A percentile compares a stretch with the other conserved stretches of the same genome.
Conservation (phyloP, 1,140 invertebrate genomes). For the Lamellibrachia luymesi region DNA sequence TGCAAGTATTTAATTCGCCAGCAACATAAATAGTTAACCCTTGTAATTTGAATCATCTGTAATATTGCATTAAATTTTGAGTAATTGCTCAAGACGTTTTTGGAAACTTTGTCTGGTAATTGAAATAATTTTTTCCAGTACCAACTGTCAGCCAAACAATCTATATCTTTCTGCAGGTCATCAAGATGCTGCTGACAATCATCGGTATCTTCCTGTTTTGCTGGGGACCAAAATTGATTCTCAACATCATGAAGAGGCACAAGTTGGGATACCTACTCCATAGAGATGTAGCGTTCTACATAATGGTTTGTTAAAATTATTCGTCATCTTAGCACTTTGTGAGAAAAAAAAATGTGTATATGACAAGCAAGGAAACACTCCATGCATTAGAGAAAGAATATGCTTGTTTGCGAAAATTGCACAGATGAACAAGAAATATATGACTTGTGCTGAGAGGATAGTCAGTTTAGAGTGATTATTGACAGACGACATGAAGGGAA, state of each 20-base stretch:
- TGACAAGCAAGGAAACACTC: background rate
- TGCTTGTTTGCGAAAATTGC: too few relatives aligned
- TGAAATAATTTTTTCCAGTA: background rate
- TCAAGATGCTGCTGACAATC: slow-evolving; percentile 61
- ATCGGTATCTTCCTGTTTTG: slow-evolving; percentile 60
- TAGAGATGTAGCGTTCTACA: slow-evolving; percentile 30
- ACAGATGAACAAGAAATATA: too few relatives aligned
- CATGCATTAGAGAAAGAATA: too few relatives aligned
- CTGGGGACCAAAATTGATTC: slow-evolving; percentile 61
- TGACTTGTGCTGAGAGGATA: too few relatives aligned
- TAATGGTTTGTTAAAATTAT: slow-evolving; percentile 19
- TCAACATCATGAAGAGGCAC: slow-evolving; percentile 45
- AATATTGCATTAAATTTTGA: slow-evolving; percentile 18
- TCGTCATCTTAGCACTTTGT: slow-evolving; percentile 25
- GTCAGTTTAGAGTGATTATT: too few relatives aligned
- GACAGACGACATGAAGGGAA: background rate
- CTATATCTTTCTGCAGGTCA: slow-evolving; percentile 48
- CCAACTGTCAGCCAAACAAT: background rate
- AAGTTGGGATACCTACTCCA: slow-evolving; percentile 25
- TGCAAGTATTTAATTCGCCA: background rate
- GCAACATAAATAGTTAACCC: too few relatives aligned
- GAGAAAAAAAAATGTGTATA: slow-evolving; percentile 23
- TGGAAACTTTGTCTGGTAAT: slow-evolving; percentile 8
- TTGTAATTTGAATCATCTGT: too few relatives aligned
- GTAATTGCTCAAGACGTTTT: slow-evolving; percentile 19